A percentile compares a stretch with the other conserved stretches of the same genome.
These are phyloP conservation scores for Sander lucioperca DNA, from an alignment of 2,113 vertebrate genomes.

Conservation along the genomic window DNA sequence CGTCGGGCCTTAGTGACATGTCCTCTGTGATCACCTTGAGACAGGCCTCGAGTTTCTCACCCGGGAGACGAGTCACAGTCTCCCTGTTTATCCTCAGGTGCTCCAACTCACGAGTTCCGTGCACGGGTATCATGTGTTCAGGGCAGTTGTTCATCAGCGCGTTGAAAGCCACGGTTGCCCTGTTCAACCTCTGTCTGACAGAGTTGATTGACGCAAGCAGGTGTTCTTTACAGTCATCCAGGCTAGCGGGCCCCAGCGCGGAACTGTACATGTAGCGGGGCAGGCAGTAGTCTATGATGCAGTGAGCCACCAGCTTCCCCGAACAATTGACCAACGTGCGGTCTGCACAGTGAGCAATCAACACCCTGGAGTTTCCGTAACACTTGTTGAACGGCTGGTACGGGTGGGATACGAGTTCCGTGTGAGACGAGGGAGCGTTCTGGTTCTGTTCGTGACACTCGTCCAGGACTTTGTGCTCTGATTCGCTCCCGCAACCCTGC, in stretches of 20 bases:
- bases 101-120: neutral
- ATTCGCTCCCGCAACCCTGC: too few relatives aligned
- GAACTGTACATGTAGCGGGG: neutral
- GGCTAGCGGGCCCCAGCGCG: neutral
- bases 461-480: too few relatives aligned
- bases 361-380: too few relatives aligned
- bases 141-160: constrained; percentile 10
- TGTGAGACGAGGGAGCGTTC: too few relatives aligned
- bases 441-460: too few relatives aligned
- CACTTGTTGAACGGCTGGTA: too few relatives aligned
- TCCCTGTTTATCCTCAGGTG: neutral
- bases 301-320: neutral
- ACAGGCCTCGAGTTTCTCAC: too few relatives aligned
- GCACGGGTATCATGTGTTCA: constrained; percentile 1
- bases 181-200: neutral
- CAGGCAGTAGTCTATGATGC: neutral
- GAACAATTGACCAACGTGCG: too few relatives aligned
- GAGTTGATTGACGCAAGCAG: accelerated
- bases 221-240: neutral
- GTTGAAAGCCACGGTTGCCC: neutral
- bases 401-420: too few relatives aligned
- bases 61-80: neutral
- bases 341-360: too few relatives aligned
- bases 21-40: too few relatives aligned
- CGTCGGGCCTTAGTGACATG: too few relatives aligned